These are phyloP conservation scores for Panthera leo DNA, from an alignment of 2,113 vertebrate genomes.

Conservation along the genomic window DNA sequence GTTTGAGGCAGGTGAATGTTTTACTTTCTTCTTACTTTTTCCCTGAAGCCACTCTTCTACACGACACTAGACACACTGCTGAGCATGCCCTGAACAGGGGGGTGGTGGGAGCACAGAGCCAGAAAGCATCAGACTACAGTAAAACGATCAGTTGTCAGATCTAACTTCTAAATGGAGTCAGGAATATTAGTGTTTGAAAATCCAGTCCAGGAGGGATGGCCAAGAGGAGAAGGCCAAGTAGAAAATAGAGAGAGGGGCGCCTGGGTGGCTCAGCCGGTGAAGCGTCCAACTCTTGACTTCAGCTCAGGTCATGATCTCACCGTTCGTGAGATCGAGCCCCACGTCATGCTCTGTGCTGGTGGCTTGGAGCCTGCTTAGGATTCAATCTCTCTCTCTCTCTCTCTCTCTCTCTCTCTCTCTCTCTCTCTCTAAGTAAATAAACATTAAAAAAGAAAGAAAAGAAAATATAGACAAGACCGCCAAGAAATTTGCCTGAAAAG, in stretches of 20 bases:
- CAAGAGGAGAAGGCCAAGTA: not conserved
- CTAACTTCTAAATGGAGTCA: not conserved
- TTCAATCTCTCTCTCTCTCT: too few species aligned
- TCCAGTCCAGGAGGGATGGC: not conserved
- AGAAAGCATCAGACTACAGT: not conserved
- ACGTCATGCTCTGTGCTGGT: too few species aligned
- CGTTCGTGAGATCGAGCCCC: too few species aligned
- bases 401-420: not conserved
- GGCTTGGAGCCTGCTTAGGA: too few species aligned
- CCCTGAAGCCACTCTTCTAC: not conserved
- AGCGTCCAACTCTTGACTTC: too few species aligned
- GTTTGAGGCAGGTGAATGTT: not conserved
- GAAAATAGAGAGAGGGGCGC: not conserved
- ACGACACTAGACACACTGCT: not conserved
- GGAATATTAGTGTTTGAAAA: not conserved
- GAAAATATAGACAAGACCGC: not conserved
- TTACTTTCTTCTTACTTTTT: not conserved
- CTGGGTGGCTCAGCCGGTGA: too few species aligned
- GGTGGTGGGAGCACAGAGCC: not conserved
- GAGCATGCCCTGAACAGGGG: not conserved
- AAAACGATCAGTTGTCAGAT: not conserved
- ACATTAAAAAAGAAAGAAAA: too few species aligned
- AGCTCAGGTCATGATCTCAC: too few species aligned
- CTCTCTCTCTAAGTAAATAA: too few species aligned
- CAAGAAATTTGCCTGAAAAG: conserved; percentile 59